These are phyloP conservation scores for Hydra vulgaris DNA, from an alignment of 30 jellyfish, hydroid and myxozoan species.

Conservation along the genomic window DNA sequence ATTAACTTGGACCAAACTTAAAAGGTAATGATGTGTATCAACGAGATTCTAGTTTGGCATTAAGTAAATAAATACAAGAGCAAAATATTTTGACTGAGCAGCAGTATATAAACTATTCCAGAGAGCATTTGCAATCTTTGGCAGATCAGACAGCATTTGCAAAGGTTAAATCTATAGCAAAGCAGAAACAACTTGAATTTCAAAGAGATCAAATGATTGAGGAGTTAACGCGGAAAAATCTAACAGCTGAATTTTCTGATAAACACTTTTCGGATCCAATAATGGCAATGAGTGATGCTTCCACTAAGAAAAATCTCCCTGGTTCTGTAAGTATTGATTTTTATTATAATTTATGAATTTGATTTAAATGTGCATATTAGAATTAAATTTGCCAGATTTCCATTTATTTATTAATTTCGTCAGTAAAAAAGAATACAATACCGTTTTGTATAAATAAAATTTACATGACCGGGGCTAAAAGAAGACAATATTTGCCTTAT, in stretches of 20 bases:
- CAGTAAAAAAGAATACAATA: no score
- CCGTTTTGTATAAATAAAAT: no score
- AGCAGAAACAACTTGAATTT: slow-evolving; percentile 1
- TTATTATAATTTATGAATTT: no score
- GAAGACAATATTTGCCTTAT: no score
- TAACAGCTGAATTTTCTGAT: background rate
- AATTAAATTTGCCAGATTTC: no score
- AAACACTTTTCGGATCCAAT: background rate
- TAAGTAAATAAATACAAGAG: background rate
- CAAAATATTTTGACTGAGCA: slow-evolving; percentile 19
- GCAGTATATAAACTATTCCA: background rate
- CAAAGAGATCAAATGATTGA: background rate
- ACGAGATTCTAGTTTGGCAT: background rate
- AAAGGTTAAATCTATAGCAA: slow-evolving; percentile 20
- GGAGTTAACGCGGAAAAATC: background rate
- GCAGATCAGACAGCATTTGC: slow-evolving; percentile 40
- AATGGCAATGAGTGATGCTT: slow-evolving; percentile 7
- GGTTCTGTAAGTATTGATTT: background rate
- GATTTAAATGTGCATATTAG: no score
- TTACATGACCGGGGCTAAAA: no score
- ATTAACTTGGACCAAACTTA: background rate
- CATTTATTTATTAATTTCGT: no score
- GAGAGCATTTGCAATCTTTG: background rate
- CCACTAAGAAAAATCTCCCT: background rate
- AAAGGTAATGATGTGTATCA: background rate